Evolutionary conservation across 2,888 invertebrate genomes (phyloP).

Genomic region (Pecten maximus): DNA sequence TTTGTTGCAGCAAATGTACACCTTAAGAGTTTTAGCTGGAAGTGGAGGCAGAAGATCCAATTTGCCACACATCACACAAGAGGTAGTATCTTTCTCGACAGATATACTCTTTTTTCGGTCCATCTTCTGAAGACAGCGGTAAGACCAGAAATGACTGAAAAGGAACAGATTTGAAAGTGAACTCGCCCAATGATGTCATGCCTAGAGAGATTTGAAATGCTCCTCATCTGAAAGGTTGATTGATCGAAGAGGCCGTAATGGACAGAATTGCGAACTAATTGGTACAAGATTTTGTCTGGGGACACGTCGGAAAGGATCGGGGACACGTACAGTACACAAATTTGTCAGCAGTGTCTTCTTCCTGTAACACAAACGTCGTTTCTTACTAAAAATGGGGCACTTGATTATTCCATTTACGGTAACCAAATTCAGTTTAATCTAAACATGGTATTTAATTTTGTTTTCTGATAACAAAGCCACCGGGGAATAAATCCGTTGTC

Average conservation of each 20-base stretch:
- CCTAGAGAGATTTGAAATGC: background rate
- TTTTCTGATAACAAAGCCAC: background rate
- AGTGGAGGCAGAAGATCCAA: constrained; percentile 61
- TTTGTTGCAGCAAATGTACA: constrained; percentile 65
- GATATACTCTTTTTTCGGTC: background rate
- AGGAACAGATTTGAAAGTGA: background rate
- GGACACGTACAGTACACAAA: background rate
- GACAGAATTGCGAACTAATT: background rate
- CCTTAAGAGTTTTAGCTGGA: constrained; percentile 62
- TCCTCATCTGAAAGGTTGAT: background rate
- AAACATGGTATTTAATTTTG: background rate
- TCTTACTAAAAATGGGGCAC: background rate
- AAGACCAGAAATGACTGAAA: background rate
- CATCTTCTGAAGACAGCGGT: background rate
- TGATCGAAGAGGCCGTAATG: background rate
- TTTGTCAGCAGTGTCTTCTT: background rate
- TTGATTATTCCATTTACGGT: background rate
- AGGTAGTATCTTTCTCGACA: background rate
- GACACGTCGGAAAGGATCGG: background rate
- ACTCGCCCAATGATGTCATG: background rate
- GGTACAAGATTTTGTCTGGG: background rate
- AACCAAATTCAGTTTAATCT: background rate
- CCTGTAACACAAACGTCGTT: background rate
- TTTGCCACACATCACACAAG: constrained; percentile 59
- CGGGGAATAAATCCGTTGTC: background rate